These are phyloP conservation scores for Enteromius anoplus DNA, from an alignment of 2,797 vertebrate species.

Conservation along the genomic window DNA sequence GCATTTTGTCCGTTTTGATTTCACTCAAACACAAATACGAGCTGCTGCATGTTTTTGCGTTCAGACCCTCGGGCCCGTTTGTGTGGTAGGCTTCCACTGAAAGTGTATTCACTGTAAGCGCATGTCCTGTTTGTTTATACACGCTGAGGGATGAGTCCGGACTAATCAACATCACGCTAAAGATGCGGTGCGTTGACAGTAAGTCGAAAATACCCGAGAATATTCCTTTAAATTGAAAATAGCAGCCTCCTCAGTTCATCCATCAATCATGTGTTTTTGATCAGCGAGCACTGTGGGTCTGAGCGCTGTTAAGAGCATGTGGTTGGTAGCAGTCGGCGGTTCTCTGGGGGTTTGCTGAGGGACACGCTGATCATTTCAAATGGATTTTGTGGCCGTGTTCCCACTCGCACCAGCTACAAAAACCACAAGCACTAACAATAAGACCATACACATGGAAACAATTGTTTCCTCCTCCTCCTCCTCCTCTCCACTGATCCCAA, in stretches of 20 bases:
- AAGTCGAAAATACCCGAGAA: background rate
- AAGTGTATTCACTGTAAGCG: conserved; percentile 25
- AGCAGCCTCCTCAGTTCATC: background rate
- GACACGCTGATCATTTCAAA: conserved; percentile 30
- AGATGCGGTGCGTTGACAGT: background rate
- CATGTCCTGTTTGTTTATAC: conserved; percentile 30
- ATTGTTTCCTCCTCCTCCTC: conserved; percentile 24
- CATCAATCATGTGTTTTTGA: conserved; percentile 34
- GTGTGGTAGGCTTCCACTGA: conserved; percentile 28
- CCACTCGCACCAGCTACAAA: conserved; percentile 34
- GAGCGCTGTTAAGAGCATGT: conserved; percentile 18
- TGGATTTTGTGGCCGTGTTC: conserved; percentile 35
- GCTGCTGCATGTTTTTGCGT: background rate
- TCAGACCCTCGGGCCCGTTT: background rate
- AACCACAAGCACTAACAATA: conserved; percentile 38
- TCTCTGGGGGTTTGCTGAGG: conserved; percentile 25
- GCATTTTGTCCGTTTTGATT: conserved; percentile 1
- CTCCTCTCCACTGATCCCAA: conserved; percentile 5
- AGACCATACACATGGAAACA: conserved; percentile 44
- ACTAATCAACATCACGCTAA: background rate
- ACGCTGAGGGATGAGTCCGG: background rate
- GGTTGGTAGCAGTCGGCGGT: conserved; percentile 30
- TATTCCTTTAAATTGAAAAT: conserved; percentile 1
- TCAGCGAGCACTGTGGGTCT: background rate
- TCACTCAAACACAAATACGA: background rate